Percentiles rank a stretch among this genome's conserved stretches.
These are phyloP conservation scores for Chrysina gloriosa DNA, from an alignment of 2,888 invertebrate species.

Conservation along the genomic window DNA sequence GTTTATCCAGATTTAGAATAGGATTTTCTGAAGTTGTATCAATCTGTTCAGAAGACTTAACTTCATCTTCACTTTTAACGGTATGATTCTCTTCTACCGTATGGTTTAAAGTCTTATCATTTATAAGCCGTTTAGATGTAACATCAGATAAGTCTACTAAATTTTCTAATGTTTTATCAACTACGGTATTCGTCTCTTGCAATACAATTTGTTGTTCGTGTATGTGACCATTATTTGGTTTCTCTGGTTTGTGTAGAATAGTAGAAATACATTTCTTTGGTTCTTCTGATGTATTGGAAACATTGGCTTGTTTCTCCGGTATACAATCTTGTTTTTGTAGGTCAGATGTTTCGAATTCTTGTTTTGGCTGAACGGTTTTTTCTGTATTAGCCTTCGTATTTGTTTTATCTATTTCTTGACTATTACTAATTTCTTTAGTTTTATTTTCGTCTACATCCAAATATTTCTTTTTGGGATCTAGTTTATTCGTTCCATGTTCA, in stretches of 20 bases:
- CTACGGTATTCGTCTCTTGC: background rate
- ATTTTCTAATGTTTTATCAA: conserved; percentile 18
- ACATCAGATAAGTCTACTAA: conserved; percentile 12
- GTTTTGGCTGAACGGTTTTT: conserved; percentile 63
- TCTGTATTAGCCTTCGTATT: conserved; percentile 57
- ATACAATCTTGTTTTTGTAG: background rate
- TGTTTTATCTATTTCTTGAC: background rate
- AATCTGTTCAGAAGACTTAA: conserved; percentile 65
- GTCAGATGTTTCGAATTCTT: conserved; percentile 56
- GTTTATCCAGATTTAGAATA: background rate
- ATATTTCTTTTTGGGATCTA: conserved; percentile 8
- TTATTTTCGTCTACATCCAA: background rate
- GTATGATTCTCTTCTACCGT: conserved; percentile 11
- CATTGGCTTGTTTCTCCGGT: background rate
- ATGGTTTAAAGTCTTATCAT: conserved; percentile 18
- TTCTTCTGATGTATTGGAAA: background rate
- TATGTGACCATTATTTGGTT: background rate
- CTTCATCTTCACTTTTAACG: conserved; percentile 36
- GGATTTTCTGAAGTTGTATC: conserved; percentile 62
- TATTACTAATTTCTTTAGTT: conserved; percentile 2
- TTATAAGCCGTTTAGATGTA: conserved; percentile 15
- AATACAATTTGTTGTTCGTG: conserved; percentile 7
- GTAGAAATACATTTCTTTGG: background rate
- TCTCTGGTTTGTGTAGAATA: background rate
- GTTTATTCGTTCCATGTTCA: background rate